Base-by-base conservation (phyloP, 2,888 invertebrate genomes). In the Erebia palarica region DNA sequence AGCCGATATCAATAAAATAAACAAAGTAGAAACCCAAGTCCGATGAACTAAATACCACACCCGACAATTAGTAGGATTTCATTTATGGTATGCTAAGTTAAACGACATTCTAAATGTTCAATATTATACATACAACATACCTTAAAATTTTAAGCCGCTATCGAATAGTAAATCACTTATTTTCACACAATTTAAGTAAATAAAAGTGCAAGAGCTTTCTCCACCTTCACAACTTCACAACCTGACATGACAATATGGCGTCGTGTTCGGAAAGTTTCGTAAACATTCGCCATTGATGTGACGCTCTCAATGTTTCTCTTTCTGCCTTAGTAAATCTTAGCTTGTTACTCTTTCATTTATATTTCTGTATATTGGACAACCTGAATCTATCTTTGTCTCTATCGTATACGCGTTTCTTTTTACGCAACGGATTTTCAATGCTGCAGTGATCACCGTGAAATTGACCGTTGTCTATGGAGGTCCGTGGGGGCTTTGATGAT, bases 171-270 rank as follows among this genome's bases (percentile, higher is more conserved):
- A 77, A 77, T 75, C 78, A 81, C 75, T 82, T 81, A 80, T 81
- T 79, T 81, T 76, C 75, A 78, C 75, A 71, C 80, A 76, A 80
- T 82, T 81, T 78, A 76, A 78, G 81, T 72, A 73, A 77, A 77
- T 76, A 72, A 63, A 70, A 70, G 68, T 77, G 75, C 78, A 80
- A 77, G 79, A 78, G 79, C 84, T 83, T 78, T 80, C 80, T 83
- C 83, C 84, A 86, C 88, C 84, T 82, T 85, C 86, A 87, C 71
- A 85, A 47, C 36, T 47, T 13, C 11, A 47, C 13, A 87, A 80
- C 82, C 84, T 91, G 89, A 90, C 90, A 91, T 85, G 82, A 89
- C 90, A 92, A 92, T 84, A 92, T 92, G 92, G 92, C 91, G 90
- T 81, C 86, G 72, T 58, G 76, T 64, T 87, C 84, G 84, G 76